These are phyloP conservation scores for Oxytorus armatus DNA, from an alignment of 2,888 invertebrate species.

Conservation along the genomic window DNA sequence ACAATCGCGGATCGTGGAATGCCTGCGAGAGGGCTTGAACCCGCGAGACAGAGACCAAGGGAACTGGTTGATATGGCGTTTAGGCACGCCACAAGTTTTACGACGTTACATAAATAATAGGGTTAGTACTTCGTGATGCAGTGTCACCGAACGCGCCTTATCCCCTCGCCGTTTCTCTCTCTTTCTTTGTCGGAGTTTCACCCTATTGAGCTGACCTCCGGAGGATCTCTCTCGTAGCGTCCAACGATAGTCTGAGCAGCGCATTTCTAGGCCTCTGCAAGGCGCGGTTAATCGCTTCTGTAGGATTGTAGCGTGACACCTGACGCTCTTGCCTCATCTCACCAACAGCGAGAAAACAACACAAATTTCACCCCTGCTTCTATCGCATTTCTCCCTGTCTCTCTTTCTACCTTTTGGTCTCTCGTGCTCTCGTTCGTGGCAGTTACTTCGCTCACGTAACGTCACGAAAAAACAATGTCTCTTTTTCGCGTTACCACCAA, in stretches of 20 bases:
- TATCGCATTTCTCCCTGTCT: constrained; percentile 14
- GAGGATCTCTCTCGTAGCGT: constrained; percentile 12
- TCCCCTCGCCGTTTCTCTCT: constrained; percentile 48
- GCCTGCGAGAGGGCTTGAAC: constrained; percentile 46
- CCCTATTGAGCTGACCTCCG: constrained; percentile 40
- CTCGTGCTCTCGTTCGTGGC: not conserved
- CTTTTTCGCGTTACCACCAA: constrained; percentile 48
- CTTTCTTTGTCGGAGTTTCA: constrained; percentile 66
- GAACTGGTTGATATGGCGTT: constrained; percentile 74
- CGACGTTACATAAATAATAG: constrained; percentile 82
- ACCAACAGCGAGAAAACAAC: constrained; percentile 12
- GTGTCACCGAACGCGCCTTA: constrained; percentile 76
- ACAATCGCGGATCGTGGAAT: constrained; percentile 69
- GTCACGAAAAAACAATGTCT: constrained; percentile 51
- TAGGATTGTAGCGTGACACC: constrained; percentile 73
- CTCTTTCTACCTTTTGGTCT: not conserved
- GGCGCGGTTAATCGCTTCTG: constrained; percentile 72
- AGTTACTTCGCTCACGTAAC: constrained; percentile 20
- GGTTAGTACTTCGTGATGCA: constrained; percentile 82
- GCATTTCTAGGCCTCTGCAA: constrained; percentile 30
- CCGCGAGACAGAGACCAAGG: constrained; percentile 41
- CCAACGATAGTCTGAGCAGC: constrained; percentile 48
- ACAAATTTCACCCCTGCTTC: constrained; percentile 3
- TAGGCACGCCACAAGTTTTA: constrained; percentile 83
- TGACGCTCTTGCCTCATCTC: constrained; percentile 59